These are phyloP conservation scores for Antennarius striatus DNA, from an alignment of 2,113 vertebrate genomes.

Conservation along the genomic window DNA sequence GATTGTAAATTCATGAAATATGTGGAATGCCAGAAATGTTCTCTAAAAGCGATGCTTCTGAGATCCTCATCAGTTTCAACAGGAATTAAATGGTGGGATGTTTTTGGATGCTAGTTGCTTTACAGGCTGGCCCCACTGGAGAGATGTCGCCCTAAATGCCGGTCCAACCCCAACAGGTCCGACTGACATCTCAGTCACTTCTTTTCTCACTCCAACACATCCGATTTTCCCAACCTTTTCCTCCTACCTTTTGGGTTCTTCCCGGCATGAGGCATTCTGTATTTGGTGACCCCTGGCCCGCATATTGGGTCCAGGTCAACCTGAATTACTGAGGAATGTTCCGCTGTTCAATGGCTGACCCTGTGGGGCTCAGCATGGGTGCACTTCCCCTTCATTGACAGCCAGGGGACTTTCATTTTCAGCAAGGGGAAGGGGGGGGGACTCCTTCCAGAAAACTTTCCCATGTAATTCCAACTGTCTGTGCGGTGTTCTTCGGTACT, in stretches of 20 bases:
- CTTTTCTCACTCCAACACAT: slow-evolving; percentile 45
- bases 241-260: slow-evolving; percentile 22
- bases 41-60: neutral
- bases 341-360: slow-evolving; percentile 55
- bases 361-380: slow-evolving; percentile 69
- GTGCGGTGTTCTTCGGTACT: slow-evolving; percentile 15
- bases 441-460: slow-evolving; percentile 54
- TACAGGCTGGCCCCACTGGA: no score
- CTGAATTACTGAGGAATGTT: slow-evolving; percentile 81
- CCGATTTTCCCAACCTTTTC: slow-evolving; percentile 34
- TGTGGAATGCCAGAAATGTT: neutral
- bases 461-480: slow-evolving; percentile 59
- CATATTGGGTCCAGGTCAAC: slow-evolving; percentile 75
- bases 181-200: slow-evolving; percentile 8
- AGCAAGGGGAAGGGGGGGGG: neutral
- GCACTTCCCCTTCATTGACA: slow-evolving; percentile 68
- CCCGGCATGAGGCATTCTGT: slow-evolving; percentile 44
- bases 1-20: slow-evolving; percentile 9
- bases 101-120: no score
- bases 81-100: no score
- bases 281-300: slow-evolving; percentile 50
- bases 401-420: slow-evolving; percentile 61
- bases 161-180: no score
- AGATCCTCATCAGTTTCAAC: no score
- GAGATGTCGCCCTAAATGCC: no score